Conservation (phyloP, 2,888 invertebrate species). For the Lasioglossum oenotherae region DNA sequence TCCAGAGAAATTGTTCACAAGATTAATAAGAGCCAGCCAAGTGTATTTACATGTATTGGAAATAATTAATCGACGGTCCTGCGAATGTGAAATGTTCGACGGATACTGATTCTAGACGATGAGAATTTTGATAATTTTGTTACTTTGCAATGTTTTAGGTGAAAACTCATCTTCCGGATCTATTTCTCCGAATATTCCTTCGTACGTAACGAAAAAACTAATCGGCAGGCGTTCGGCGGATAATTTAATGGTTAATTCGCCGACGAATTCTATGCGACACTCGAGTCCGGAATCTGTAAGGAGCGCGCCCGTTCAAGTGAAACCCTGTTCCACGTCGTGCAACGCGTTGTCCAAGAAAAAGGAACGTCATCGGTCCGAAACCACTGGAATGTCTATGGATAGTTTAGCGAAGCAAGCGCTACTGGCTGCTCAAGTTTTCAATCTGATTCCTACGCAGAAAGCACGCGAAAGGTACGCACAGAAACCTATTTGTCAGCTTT, state of each 20-base stretch:
- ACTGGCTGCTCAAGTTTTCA: slow-evolving; percentile 91
- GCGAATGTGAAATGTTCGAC: slow-evolving; percentile 21
- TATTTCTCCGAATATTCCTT: slow-evolving; percentile 78
- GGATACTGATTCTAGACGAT: slow-evolving; percentile 11
- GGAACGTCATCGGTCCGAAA: slow-evolving; percentile 72
- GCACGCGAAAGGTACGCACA: slow-evolving; percentile 88
- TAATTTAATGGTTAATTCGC: slow-evolving; percentile 80
- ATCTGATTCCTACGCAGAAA: slow-evolving; percentile 93
- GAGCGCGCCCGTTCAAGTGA: slow-evolving; percentile 80
- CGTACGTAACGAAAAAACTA: slow-evolving; percentile 76
- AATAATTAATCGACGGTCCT: not conserved
- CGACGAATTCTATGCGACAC: slow-evolving; percentile 79
- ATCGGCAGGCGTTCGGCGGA: slow-evolving; percentile 82
- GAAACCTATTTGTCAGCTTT: too few relatives aligned
- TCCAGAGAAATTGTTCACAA: too few relatives aligned
- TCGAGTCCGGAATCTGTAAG: slow-evolving; percentile 83
- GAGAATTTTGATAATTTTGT: slow-evolving; percentile 24
- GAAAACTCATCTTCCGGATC: slow-evolving; percentile 80
- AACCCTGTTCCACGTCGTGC: slow-evolving; percentile 81
- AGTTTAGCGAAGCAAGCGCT: slow-evolving; percentile 90
- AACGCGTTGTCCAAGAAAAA: slow-evolving; percentile 78
- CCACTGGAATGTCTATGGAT: slow-evolving; percentile 85
- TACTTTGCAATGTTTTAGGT: slow-evolving; percentile 70
- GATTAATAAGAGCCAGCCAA: too few relatives aligned
- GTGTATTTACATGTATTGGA: not conserved